phyloP scores from a whole-genome alignment of 2,888 invertebrate species.

The Drosophila prostipennis region DNA sequence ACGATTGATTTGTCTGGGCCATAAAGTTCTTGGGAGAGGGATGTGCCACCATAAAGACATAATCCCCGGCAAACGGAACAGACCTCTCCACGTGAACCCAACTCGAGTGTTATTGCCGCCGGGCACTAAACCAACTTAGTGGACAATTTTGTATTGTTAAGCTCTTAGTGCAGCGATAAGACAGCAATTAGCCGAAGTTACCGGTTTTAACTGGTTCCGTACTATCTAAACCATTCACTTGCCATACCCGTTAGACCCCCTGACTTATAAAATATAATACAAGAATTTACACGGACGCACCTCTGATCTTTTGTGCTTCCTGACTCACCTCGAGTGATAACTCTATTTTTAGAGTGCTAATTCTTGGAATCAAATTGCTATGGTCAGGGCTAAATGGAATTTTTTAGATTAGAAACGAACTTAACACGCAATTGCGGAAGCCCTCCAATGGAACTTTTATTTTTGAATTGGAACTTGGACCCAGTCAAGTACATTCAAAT shows the following conservation, averaged over 20 bases:
- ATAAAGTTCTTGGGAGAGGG: slow-evolving; percentile 14
- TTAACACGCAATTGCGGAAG: slow-evolving; percentile 54
- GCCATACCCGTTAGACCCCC: not conserved
- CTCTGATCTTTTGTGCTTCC: slow-evolving; percentile 30
- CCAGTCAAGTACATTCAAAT: slow-evolving; percentile 3
- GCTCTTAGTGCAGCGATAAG: slow-evolving; percentile 25
- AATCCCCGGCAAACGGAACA: slow-evolving; percentile 25
- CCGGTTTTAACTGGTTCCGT: slow-evolving; percentile 20
- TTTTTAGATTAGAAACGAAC: slow-evolving; percentile 28
- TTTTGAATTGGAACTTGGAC: slow-evolving; percentile 10
- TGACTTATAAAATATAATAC: not conserved
- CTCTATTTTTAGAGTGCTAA: slow-evolving; percentile 20
- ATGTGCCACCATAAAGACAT: slow-evolving; percentile 30
- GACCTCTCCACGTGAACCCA: slow-evolving; percentile 20
- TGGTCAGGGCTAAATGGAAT: slow-evolving; percentile 57
- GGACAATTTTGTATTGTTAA: slow-evolving; percentile 18
- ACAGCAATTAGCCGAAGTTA: slow-evolving; percentile 9
- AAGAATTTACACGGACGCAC: slow-evolving; percentile 9
- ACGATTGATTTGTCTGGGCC: slow-evolving; percentile 57
- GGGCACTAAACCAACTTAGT: slow-evolving; percentile 25
- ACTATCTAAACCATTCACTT: not conserved
- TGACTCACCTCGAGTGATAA: slow-evolving; percentile 42
- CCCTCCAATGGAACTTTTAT: slow-evolving; percentile 7
- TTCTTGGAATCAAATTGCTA: slow-evolving; percentile 50
- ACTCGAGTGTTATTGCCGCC: slow-evolving; percentile 28